These are phyloP conservation scores for Patella vulgata DNA, from an alignment of 1,140 invertebrate species.

Conservation along the genomic window DNA sequence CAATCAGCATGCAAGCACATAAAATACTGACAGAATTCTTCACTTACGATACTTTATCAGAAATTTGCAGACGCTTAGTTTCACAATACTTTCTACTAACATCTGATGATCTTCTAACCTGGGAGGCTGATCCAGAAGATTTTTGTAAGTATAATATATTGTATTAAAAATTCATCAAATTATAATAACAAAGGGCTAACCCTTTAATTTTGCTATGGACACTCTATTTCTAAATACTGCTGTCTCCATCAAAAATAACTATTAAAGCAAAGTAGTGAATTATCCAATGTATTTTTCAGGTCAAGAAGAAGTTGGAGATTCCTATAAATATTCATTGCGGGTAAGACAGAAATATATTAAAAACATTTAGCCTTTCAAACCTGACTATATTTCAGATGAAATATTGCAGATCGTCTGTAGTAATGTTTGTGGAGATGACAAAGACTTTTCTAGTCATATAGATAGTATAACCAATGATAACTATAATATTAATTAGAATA, in stretches of 20 bases:
- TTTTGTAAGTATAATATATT: slow-evolving; percentile 74
- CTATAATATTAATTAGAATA: too few relatives aligned
- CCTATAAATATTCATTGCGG: slow-evolving; percentile 90
- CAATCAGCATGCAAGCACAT: slow-evolving; percentile 72
- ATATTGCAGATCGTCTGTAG: too few relatives aligned
- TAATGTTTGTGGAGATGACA: too few relatives aligned
- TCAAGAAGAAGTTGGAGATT: slow-evolving; percentile 87
- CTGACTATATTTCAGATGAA: too few relatives aligned
- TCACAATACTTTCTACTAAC: slow-evolving; percentile 89
- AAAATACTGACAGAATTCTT: slow-evolving; percentile 81
- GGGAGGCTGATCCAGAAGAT: slow-evolving; percentile 90
- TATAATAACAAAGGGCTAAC: too few relatives aligned
- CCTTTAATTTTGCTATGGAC: too few relatives aligned
- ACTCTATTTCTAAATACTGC: too few relatives aligned
- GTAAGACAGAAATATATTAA: slow-evolving; percentile 67
- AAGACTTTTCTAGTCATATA: too few relatives aligned
- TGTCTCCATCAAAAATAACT: too few relatives aligned
- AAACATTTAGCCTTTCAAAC: background rate
- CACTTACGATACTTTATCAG: slow-evolving; percentile 74
- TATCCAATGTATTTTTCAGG: slow-evolving; percentile 66
- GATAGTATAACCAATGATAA: too few relatives aligned
- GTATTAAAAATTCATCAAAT: background rate
- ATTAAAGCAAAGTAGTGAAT: background rate
- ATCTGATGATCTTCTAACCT: slow-evolving; percentile 83
- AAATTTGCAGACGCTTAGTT: slow-evolving; percentile 85